These are phyloP conservation scores for Fragum fragum DNA, from an alignment of 2,888 invertebrate genomes.

Conservation along the genomic window DNA sequence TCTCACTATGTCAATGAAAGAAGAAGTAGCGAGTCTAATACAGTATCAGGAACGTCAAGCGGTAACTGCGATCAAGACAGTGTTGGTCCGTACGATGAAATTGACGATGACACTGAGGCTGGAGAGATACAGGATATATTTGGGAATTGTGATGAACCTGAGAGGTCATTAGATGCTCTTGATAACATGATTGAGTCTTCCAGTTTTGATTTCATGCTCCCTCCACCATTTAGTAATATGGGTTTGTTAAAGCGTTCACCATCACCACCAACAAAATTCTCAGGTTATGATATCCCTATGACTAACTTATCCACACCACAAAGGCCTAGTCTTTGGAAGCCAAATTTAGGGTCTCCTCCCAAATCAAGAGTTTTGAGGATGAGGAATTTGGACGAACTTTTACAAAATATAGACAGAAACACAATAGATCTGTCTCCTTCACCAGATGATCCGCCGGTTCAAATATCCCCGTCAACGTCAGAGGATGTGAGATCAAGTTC, in stretches of 20 bases:
- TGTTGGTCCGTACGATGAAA: slow-evolving; percentile 79
- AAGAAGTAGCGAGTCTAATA: slow-evolving; percentile 75
- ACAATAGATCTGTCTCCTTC: slow-evolving; percentile 83
- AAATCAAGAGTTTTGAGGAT: slow-evolving; percentile 78
- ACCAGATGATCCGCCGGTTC: slow-evolving; percentile 80
- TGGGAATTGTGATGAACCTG: slow-evolving; percentile 70
- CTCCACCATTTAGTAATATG: slow-evolving; percentile 77
- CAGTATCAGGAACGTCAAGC: slow-evolving; percentile 67
- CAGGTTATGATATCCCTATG: slow-evolving; percentile 69
- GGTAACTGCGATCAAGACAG: slow-evolving; percentile 75
- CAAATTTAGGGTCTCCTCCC: slow-evolving; percentile 79
- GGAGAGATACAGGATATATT: slow-evolving; percentile 82
- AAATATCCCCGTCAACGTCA: slow-evolving; percentile 81
- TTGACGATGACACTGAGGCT: slow-evolving; percentile 78
- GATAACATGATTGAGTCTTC: slow-evolving; percentile 79
- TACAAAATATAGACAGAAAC: slow-evolving; percentile 77
- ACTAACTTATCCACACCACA: slow-evolving; percentile 52
- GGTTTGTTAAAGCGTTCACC: slow-evolving; percentile 71
- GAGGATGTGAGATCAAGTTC: slow-evolving; percentile 80
- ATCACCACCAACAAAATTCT: slow-evolving; percentile 64
- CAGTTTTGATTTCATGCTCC: slow-evolving; percentile 82
- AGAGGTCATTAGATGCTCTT: slow-evolving; percentile 73
- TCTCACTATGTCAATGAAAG: slow-evolving; percentile 68
- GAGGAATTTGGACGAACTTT: slow-evolving; percentile 78
- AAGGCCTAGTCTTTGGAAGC: slow-evolving; percentile 77